These are phyloP conservation scores for Micrasema minimum DNA, from an alignment of 1,140 invertebrate species.

Conservation along the genomic window DNA sequence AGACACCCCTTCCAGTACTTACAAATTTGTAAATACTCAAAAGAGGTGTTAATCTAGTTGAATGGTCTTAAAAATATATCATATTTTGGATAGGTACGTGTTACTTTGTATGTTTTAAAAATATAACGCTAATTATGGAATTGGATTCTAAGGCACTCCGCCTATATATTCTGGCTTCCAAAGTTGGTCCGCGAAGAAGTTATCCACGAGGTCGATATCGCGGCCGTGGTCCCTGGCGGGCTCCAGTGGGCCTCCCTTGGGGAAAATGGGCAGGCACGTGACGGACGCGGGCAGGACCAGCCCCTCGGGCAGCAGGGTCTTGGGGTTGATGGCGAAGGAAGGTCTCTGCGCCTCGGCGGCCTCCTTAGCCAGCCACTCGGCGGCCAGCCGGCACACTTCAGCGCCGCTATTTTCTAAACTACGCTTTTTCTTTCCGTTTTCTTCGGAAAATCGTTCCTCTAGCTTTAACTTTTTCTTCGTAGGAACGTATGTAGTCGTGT, in stretches of 20 bases:
- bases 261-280: slow-evolving; percentile 60
- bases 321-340: slow-evolving; percentile 54
- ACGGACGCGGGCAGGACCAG: slow-evolving; percentile 61
- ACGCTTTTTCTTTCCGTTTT: slow-evolving; percentile 18
- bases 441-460: neutral
- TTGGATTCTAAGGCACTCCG: slow-evolving; percentile 43
- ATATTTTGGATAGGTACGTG: no score
- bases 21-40: no score
- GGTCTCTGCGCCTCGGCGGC: slow-evolving; percentile 53
- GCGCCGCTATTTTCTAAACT: slow-evolving; percentile 21
- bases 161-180: slow-evolving; percentile 69
- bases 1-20: no score
- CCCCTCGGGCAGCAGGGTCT: slow-evolving; percentile 59
- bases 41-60: no score
- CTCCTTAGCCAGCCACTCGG: slow-evolving; percentile 52
- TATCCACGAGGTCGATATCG: slow-evolving; percentile 66
- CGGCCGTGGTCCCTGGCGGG: slow-evolving; percentile 59
- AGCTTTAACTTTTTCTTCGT: slow-evolving; percentile 31
- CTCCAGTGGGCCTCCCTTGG: slow-evolving; percentile 25
- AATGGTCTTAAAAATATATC: no score
- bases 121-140: neutral
- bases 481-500: slow-evolving; percentile 19
- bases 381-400: slow-evolving; percentile 36
- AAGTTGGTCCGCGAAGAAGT: slow-evolving; percentile 69
- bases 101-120: no score